Evolutionary conservation across 2,888 invertebrate genomes (phyloP), one percentile per base, ranked within the genome.

Genomic region (Sinelater perroti): DNA sequence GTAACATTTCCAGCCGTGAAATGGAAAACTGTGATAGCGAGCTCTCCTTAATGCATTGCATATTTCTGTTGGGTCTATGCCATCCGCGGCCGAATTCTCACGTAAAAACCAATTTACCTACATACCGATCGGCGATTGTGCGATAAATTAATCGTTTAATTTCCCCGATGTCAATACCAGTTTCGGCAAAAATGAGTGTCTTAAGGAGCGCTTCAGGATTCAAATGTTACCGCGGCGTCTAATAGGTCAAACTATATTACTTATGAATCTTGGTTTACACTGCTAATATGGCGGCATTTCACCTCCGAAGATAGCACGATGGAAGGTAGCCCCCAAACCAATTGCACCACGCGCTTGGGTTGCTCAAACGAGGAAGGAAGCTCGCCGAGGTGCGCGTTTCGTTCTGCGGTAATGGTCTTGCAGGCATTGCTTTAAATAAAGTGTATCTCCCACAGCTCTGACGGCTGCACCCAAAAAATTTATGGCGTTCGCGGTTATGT

Each of bases 401-500:
- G 21, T 20, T 38, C 21, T 18, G 38, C 38, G 11, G 7, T 38
- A 18, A 42, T 24, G 14, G 16, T 49, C 38, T 36, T 16, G 17
- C 24, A 35, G 24, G 13, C 26, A 47, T 47, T 44, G n/a, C 17
- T 13, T 35, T 50, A 18, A 38, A 50, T 50, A 36, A 36, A 28
- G 30, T 13, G 18, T 20, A 26, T 49, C 49, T 38, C 49, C 36
- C 49, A 40, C 40, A 38, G 30, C 21, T 51, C 31, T 18, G 28
- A 18, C 28, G 21, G 31, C 51, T 51, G 51, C 51, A 51, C 51
- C 51, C 40, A 47, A 20, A 47, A 30, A 33, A 49, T 40, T 49
- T 38, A 33, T 40, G 20, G 46, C 55, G 44, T 46, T 55, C 40
- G 40, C 18, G 40, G 20, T 55, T 55, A 55, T 42, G 40, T 35